These are phyloP conservation scores for Octodon degus DNA, from an alignment of 2,113 vertebrate genomes.

Conservation along the genomic window DNA sequence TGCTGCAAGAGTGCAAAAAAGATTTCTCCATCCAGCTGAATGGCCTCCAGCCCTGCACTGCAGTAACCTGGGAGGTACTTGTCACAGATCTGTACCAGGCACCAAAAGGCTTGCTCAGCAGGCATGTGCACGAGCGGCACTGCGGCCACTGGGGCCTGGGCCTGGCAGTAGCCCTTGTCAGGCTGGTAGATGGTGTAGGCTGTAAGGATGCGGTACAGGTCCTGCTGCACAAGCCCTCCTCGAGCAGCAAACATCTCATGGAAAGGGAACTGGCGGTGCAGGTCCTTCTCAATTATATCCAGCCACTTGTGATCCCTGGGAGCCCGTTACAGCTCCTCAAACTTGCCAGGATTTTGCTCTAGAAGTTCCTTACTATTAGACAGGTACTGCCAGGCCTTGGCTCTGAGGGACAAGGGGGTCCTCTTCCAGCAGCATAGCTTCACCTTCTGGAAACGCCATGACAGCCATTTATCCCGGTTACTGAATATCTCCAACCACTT, in stretches of 20 bases:
- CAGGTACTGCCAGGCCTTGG: constrained; percentile 94
- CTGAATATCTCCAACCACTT: constrained; percentile 96
- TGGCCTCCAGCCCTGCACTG: constrained; percentile 95
- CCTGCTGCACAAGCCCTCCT: constrained; percentile 94
- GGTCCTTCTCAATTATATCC: constrained; percentile 95
- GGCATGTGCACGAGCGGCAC: constrained; percentile 97
- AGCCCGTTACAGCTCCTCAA: constrained; percentile 93
- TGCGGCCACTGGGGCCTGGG: constrained; percentile 94
- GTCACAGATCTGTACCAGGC: constrained; percentile 96
- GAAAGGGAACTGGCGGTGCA: constrained; percentile 95
- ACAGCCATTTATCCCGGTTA: constrained; percentile 95
- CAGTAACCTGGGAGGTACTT: constrained; percentile 95
- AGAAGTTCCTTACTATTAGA: constrained; percentile 94
- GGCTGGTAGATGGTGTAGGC: constrained; percentile 94
- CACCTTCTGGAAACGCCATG: constrained; percentile 94
- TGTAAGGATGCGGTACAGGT: constrained; percentile 94
- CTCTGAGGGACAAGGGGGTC: constrained; percentile 92
- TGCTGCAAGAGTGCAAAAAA: constrained; percentile 92
- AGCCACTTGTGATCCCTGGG: constrained; percentile 94
- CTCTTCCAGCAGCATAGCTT: constrained; percentile 95
- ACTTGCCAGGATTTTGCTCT: constrained; percentile 90
- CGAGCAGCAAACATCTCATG: constrained; percentile 96
- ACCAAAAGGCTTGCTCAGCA: constrained; percentile 97
- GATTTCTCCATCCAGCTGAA: constrained; percentile 95
- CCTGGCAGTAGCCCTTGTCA: constrained; percentile 95